A percentile compares a stretch with the other conserved stretches of the same genome.
Evolutionary conservation across 2,888 invertebrate species (phyloP).

Genomic region (Drosophila recens): DNA sequence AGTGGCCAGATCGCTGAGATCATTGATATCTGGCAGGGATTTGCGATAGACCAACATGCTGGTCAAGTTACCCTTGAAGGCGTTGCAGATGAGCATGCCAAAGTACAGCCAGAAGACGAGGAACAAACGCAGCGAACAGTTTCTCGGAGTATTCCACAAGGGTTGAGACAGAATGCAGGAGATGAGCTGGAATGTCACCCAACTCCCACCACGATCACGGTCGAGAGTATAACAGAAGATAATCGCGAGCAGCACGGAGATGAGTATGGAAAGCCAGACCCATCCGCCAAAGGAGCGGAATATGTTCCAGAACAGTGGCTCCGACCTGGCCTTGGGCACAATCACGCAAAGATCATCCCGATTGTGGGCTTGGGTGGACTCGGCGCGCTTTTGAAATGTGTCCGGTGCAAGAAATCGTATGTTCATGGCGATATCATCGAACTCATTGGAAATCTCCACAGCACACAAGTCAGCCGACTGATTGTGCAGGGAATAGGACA

Average conservation of each 20-base stretch:
- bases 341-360: conserved; percentile 87
- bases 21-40: conserved; percentile 80
- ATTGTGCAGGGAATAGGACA: conserved; percentile 55
- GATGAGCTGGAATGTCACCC: conserved; percentile 63
- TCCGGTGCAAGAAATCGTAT: conserved; percentile 86
- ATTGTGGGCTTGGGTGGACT: conserved; percentile 86
- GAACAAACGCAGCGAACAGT: conserved; percentile 70
- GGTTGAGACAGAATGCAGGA: conserved; percentile 76
- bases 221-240: conserved; percentile 59
- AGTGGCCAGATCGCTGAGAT: conserved; percentile 72
- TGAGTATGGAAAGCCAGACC: conserved; percentile 78
- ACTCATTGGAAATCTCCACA: conserved; percentile 65
- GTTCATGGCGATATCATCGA: conserved; percentile 86
- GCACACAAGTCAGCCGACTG: conserved; percentile 74
- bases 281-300: conserved; percentile 80
- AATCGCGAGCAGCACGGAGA: conserved; percentile 68
- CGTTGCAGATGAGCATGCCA: conserved; percentile 82
- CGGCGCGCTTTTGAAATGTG: conserved; percentile 86
- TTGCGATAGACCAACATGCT: conserved; percentile 82
- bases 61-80: conserved; percentile 84
- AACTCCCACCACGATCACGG: conserved; percentile 3
- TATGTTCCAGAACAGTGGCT: conserved; percentile 86
- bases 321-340: conserved; percentile 86
- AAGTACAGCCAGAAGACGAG: conserved; percentile 82
- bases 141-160: conserved; percentile 46